Conservation (phyloP, 2,113 vertebrate species). For the Eclectus roratus region DNA sequence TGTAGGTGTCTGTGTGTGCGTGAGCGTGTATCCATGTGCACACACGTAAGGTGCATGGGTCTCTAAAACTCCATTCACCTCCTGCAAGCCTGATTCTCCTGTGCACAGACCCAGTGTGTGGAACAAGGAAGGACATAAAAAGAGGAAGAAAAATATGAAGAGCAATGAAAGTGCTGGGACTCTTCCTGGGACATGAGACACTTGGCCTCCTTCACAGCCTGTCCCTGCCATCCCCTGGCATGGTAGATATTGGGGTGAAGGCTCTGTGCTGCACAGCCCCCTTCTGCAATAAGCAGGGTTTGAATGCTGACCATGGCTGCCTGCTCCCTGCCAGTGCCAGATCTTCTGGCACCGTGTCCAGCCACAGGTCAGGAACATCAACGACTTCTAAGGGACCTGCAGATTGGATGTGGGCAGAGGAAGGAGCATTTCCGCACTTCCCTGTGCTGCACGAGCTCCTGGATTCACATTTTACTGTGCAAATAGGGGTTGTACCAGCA, state of each 20-base stretch:
- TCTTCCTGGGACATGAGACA: background rate
- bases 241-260: rapidly evolving
- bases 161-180: rapidly evolving
- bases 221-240: background rate
- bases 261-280: background rate
- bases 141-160: background rate
- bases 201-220: rapidly evolving
- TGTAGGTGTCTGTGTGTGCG: rapidly evolving
- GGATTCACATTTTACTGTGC: background rate
- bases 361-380: rapidly evolving
- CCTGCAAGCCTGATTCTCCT: background rate
- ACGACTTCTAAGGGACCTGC: background rate
- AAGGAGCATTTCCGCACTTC: background rate
- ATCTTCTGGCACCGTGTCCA: background rate
- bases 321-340: background rate
- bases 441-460: no score
- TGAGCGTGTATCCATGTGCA: rapidly evolving
- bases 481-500: rapidly evolving
- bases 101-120: rapidly evolving
- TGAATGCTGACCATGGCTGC: rapidly evolving
- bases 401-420: background rate
- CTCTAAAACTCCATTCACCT: background rate
- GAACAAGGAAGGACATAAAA: background rate
- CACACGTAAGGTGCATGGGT: background rate
- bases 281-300: background rate